These are phyloP conservation scores for Neopelma chrysocephalum DNA, from an alignment of 2,797 vertebrate species.

Conservation along the genomic window DNA sequence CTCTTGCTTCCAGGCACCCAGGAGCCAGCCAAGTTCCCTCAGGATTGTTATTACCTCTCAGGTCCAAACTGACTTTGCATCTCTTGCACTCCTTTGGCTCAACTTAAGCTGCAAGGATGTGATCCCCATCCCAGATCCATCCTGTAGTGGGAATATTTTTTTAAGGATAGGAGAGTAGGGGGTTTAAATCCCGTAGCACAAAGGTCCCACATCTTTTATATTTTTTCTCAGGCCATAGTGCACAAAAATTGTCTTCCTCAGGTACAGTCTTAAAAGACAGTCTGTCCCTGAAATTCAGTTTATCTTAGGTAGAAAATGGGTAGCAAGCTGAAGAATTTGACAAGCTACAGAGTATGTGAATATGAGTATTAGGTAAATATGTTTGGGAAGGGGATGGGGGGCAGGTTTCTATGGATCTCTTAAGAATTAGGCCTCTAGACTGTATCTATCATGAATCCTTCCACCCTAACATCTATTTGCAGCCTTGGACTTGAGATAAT, in stretches of 20 bases:
- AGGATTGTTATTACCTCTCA: neutral
- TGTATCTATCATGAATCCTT: neutral
- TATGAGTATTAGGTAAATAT: neutral
- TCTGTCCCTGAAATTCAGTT: neutral
- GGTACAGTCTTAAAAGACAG: neutral
- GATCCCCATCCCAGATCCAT: neutral
- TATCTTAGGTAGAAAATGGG: neutral
- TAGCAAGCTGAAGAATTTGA: neutral
- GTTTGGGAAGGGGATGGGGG: fast-evolving
- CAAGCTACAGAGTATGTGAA: neutral
- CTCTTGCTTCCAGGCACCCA: neutral
- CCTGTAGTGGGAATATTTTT: neutral
- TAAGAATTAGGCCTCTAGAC: neutral
- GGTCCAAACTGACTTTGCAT: neutral
- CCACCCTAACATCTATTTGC: neutral
- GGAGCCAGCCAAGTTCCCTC: neutral
- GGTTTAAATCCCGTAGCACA: neutral
- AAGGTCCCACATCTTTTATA: neutral
- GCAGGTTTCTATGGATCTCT: neutral
- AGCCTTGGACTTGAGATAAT: neutral
- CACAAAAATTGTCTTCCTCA: neutral
- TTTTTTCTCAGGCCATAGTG: neutral
- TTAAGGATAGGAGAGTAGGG: neutral
- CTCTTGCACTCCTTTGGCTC: neutral
- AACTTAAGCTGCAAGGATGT: neutral